phyloP scores from a whole-genome alignment of 2,113 vertebrate species.

The Lophotis ruficrista region DNA sequence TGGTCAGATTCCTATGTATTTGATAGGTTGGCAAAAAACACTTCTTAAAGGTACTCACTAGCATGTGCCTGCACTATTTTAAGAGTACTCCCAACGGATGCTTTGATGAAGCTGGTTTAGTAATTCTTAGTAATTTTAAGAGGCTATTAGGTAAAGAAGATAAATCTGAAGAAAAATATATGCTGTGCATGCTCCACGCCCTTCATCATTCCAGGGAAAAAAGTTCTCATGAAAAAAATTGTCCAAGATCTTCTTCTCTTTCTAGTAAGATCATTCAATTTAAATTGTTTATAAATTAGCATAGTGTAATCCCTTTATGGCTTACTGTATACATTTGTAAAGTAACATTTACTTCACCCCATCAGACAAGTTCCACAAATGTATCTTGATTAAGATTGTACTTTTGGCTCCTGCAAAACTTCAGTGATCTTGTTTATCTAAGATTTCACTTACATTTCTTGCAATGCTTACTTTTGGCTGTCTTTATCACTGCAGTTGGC shows the following conservation, averaged over 20 bases:
- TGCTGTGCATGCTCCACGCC: rapidly evolving
- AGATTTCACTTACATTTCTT: not conserved
- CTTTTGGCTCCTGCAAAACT: not conserved
- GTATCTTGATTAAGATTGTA: not conserved
- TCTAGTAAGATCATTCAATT: not conserved
- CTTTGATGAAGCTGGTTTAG: not conserved
- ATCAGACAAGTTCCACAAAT: not conserved
- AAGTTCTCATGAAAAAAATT: not conserved
- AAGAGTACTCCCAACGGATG: not conserved
- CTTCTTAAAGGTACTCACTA: not conserved
- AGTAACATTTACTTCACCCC: slow-evolving; percentile 17
- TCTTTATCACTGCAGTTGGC: not conserved
- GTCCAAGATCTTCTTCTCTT: not conserved
- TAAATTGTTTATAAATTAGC: not conserved
- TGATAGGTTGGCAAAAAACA: not conserved
- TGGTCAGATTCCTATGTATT: not conserved
- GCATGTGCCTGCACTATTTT: not conserved
- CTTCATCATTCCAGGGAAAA: not conserved
- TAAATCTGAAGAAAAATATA: not conserved
- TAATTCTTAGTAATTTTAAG: not conserved
- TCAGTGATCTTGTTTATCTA: not conserved
- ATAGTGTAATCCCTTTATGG: not conserved
- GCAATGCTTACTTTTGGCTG: not conserved
- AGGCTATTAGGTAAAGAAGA: not conserved
- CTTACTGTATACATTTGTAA: slow-evolving; percentile 14